phyloP scores from a whole-genome alignment of 2,888 invertebrate genomes.

The Arenicola marina region DNA sequence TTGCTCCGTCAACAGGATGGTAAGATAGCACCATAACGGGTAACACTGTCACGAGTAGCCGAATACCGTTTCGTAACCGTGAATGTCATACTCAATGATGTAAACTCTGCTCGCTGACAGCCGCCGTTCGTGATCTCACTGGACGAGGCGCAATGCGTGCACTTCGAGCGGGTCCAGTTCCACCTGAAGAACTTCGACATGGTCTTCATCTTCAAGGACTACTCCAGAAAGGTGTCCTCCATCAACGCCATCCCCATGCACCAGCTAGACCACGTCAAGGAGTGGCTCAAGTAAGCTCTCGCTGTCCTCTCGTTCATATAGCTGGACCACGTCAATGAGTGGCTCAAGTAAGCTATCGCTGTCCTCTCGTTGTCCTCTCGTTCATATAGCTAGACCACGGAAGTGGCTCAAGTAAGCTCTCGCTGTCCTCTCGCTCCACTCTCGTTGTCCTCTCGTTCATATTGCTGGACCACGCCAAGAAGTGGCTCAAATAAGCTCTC shows the following conservation, averaged over 20 bases:
- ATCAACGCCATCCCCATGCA: constrained; percentile 99
- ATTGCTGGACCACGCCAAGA: constrained; percentile 98
- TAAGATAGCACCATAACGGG: too few relatives aligned
- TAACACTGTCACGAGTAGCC: too few relatives aligned
- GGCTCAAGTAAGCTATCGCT: constrained; percentile 83
- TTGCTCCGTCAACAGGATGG: too few relatives aligned
- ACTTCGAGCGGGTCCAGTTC: constrained; percentile 98
- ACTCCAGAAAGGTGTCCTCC: constrained; percentile 90
- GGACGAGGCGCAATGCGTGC: constrained; percentile 96
- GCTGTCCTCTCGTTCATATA: too few relatives aligned
- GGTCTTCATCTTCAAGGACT: constrained; percentile 99
- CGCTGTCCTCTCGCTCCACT: too few relatives aligned
- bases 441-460: constrained; percentile 99
- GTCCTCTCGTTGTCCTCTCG: too few relatives aligned
- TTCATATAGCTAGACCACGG: constrained; percentile 99
- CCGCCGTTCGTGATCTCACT: constrained; percentile 98
- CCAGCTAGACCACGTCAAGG: constrained; percentile 98
- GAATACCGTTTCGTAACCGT: too few relatives aligned
- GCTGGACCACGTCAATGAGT: constrained; percentile 99
- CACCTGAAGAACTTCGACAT: constrained; percentile 99
- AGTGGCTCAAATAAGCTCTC: constrained; percentile 88
- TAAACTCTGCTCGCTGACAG: too few relatives aligned
- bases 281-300: constrained; percentile 88
- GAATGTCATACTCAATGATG: too few relatives aligned
- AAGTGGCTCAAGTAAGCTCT: constrained; percentile 92